Evolutionary conservation across 2,888 invertebrate genomes (phyloP).

Genomic region (Caenorhabditis plicata): DNA sequence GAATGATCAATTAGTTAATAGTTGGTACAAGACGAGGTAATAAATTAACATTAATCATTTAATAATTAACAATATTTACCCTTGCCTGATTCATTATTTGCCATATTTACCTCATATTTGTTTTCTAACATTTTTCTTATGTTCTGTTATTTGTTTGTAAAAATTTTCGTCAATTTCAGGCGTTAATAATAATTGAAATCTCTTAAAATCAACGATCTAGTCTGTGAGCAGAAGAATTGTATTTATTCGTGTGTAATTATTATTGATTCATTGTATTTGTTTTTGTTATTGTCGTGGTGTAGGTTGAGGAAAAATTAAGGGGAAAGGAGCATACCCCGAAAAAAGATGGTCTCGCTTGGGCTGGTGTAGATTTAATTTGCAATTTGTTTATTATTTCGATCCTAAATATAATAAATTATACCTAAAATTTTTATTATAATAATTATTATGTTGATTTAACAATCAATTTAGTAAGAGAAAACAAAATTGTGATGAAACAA

Average conservation of each 20-base stretch:
- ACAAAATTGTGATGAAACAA: too few relatives aligned
- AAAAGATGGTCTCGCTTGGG: too few relatives aligned
- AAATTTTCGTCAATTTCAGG: slow-evolving; percentile 28
- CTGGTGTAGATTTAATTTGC: too few relatives aligned
- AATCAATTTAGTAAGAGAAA: too few relatives aligned
- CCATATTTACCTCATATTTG: slow-evolving; percentile 1
- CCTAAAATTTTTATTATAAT: too few relatives aligned
- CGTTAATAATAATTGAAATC: slow-evolving; percentile 7
- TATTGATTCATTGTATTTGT: not conserved
- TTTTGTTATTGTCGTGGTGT: slow-evolving; percentile 10
- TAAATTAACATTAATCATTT: too few relatives aligned
- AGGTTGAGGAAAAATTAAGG: too few relatives aligned
- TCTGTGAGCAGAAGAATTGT: slow-evolving; percentile 6
- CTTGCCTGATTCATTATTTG: not conserved
- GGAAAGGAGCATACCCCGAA: too few relatives aligned
- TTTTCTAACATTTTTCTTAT: slow-evolving; percentile 8
- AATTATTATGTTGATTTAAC: too few relatives aligned
- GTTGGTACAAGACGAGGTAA: slow-evolving; percentile 62
- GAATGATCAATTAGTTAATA: slow-evolving; percentile 49
- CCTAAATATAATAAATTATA: too few relatives aligned
- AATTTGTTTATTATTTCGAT: too few relatives aligned
- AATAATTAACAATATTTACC: not conserved
- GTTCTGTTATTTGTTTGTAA: slow-evolving; percentile 1
- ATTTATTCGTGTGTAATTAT: slow-evolving; percentile 15
- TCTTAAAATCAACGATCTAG: slow-evolving; percentile 1